Base-by-base conservation (phyloP, 2,113 vertebrate species). In the Psilopsiagon aymara region DNA sequence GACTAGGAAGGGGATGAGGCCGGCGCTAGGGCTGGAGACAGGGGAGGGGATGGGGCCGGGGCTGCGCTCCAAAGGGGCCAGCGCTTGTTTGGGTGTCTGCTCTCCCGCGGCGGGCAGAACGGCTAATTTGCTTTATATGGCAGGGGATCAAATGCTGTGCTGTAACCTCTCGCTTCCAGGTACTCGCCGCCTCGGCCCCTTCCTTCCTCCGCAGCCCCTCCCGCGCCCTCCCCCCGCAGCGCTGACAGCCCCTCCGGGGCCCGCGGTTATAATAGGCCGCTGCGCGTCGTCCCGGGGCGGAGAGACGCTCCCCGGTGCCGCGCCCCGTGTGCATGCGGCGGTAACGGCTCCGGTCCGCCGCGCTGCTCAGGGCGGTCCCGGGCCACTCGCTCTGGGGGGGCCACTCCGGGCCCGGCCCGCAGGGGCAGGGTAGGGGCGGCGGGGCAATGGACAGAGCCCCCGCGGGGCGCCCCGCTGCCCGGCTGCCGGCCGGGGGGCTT, bases 231-330 rank as follows among this genome's bases (percentile, higher is more conserved):
- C 85, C 86, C 86, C 86, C 46, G 41, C 84, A 15, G 70, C 80
- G 74, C 90, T 85, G 73, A 77, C 63, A 88, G 76, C 83, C 92
- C 87, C 89, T 52, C 47, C 79, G 82, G 74, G 79, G 31, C 85
- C 51, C 62, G 68, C 80, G 37, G 66, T 96, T 96, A 94, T 95
- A 92, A 95, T 92, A 94, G 96, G 97, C 91, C 53, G 35, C 59
- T 64, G 86, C 91, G 16, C 51, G 57, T 86, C 15, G 90, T 44
- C 43, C 82, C 53, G 93, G 92, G 97, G 95, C 84, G 97, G 97
- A 64, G 95, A 97, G 46, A 29, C 51, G 74, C 57, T 84, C 60
- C 78, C 71, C 70, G 80, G 92, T 87, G 95, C 86, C 68, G 91
- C 86, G 89, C 81, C 82, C 78, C 83, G 64, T 49, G 92, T 69